Percentiles rank a stretch among this genome's conserved stretches.
Evolutionary conservation across 2,113 vertebrate genomes (phyloP).

Genomic region (Anhinga rufa): DNA sequence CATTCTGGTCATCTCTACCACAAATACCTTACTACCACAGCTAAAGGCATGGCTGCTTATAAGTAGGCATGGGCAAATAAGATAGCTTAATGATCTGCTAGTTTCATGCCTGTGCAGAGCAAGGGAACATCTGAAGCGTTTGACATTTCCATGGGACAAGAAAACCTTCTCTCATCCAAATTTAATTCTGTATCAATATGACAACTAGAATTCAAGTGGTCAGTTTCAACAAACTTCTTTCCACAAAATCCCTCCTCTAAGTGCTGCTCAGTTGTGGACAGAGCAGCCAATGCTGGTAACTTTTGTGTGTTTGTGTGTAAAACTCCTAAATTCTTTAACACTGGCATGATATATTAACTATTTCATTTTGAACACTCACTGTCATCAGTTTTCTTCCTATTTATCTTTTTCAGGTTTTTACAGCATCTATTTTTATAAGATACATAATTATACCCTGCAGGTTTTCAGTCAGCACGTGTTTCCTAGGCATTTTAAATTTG

Average conservation of each 20-base stretch:
- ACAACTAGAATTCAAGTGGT: neutral
- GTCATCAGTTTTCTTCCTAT: neutral
- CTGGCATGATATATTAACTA: neutral
- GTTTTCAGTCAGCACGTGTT: neutral
- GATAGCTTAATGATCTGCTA: neutral
- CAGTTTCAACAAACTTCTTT: neutral
- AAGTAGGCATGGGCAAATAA: fast-evolving
- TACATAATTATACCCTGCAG: neutral
- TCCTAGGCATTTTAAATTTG: neutral
- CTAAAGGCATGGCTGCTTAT: neutral
- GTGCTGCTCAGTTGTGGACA: neutral
- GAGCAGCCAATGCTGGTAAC: neutral
- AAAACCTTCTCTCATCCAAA: neutral
- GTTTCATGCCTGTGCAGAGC: neutral
- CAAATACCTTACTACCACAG: neutral
- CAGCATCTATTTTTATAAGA: neutral
- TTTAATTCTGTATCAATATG: neutral
- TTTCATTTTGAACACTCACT: neutral
- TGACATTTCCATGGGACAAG: neutral
- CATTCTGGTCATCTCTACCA: neutral
- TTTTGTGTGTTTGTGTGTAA: neutral
- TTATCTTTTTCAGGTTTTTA: neutral
- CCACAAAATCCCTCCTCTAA: neutral
- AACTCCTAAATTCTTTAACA: neutral
- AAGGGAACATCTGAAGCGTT: neutral